Evolutionary conservation across 2,113 vertebrate species (phyloP).

Genomic region (Oceanodroma tethys): DNA sequence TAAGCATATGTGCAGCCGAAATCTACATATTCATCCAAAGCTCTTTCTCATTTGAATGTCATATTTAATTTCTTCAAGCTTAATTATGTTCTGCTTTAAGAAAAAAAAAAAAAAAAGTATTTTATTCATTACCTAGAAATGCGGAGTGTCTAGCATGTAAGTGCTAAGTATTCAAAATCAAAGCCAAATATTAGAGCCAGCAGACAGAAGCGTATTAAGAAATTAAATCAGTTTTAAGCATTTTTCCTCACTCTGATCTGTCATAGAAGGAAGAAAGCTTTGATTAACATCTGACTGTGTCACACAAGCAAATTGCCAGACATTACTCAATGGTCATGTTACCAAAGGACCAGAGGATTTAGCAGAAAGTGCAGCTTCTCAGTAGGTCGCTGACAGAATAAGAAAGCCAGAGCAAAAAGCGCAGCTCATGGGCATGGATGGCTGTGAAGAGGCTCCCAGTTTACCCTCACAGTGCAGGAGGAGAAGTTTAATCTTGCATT

Average conservation of each 20-base stretch:
- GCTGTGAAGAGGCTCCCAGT: neutral
- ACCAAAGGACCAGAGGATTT: neutral
- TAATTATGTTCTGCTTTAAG: constrained; percentile 50
- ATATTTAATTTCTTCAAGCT: constrained; percentile 44
- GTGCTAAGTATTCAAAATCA: constrained; percentile 50
- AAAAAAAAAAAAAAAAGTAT: neutral
- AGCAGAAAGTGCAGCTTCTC: neutral
- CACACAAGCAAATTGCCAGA: constrained; percentile 34
- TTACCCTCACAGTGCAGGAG: neutral
- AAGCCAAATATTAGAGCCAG: constrained; percentile 47
- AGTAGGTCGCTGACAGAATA: neutral
- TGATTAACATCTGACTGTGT: constrained; percentile 36
- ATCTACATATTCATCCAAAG: constrained; percentile 37
- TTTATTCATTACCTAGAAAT: constrained; percentile 55
- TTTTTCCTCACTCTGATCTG: constrained; percentile 42
- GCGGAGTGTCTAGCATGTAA: neutral
- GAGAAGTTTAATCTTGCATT: neutral
- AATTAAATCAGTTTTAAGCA: constrained; percentile 57
- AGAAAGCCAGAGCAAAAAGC: neutral
- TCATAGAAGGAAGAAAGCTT: constrained; percentile 17
- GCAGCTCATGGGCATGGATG: neutral
- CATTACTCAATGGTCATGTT: neutral
- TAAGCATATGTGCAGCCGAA: neutral
- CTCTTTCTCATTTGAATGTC: constrained; percentile 43
- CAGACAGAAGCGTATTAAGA: constrained; percentile 53